Percentiles rank a stretch among this genome's conserved stretches.
Conservation (phyloP, 2,797 vertebrate species). For the Podarcis siculus region DNA sequence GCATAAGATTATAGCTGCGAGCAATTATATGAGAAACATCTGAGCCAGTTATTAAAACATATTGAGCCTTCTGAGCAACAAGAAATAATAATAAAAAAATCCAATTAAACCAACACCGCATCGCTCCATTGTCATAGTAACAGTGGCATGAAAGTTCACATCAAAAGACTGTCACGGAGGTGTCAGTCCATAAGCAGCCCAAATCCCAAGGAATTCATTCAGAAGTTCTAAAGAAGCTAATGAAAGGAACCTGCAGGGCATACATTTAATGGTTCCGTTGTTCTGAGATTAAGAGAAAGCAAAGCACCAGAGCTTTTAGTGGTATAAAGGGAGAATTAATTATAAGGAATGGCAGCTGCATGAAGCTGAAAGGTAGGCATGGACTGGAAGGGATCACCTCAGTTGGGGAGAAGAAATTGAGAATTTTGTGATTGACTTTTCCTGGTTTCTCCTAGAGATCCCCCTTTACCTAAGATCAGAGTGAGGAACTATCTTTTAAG, state of each 20-base stretch:
- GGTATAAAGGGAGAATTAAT: conserved; percentile 36
- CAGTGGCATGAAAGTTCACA: conserved; percentile 66
- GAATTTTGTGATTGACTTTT: neutral
- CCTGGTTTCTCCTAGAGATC: neutral
- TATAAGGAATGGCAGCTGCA: conserved; percentile 9
- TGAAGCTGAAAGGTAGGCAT: neutral
- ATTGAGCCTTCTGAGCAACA: conserved; percentile 58
- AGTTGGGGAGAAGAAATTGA: neutral
- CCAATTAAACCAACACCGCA: conserved; percentile 62
- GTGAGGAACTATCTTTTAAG: neutral
- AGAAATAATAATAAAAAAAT: conserved; percentile 67
- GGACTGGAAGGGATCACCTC: neutral
- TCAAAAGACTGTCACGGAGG: conserved; percentile 67
- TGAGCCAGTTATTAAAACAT: conserved; percentile 68
- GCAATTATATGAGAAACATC: conserved; percentile 50
- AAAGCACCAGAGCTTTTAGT: conserved; percentile 37
- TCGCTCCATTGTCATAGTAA: conserved; percentile 71
- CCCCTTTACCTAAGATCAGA: neutral
- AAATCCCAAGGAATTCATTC: conserved; percentile 66
- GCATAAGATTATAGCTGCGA: conserved; percentile 56
- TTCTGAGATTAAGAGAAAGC: conserved; percentile 52
- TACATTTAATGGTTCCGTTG: conserved; percentile 50
- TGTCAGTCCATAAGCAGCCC: conserved; percentile 63
- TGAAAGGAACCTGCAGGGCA: conserved; percentile 62
- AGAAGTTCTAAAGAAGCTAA: conserved; percentile 71